Percentiles rank a stretch among this genome's conserved stretches.
phyloP scores from a whole-genome alignment of 2,888 invertebrate species.

The Caenorhabditis sp. region DNA sequence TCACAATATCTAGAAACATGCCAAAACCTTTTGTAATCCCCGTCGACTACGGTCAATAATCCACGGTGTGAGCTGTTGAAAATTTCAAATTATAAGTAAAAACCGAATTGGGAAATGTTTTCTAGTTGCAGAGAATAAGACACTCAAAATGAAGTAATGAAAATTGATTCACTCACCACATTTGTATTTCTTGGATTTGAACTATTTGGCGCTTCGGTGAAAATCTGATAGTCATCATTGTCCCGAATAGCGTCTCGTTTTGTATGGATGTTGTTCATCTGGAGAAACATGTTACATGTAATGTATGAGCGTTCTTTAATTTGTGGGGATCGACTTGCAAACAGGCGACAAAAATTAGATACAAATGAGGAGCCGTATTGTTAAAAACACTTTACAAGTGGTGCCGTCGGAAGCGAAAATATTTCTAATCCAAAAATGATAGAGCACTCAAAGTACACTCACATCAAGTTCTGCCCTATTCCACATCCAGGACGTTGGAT shows the following conservation, averaged over 20 bases:
- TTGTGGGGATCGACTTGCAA: too few species aligned
- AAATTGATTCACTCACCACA: conserved; percentile 57
- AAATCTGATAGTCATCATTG: conserved; percentile 70
- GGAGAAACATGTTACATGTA: conserved; percentile 65
- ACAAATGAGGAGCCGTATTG: too few species aligned
- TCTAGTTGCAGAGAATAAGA: not conserved
- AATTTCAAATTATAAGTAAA: conserved; percentile 6
- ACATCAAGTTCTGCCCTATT: conserved; percentile 97
- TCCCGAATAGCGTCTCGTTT: conserved; percentile 56
- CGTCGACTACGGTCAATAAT: conserved; percentile 95
- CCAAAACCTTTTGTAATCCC: conserved; percentile 78
- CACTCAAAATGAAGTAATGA: not conserved
- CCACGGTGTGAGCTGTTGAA: conserved; percentile 78
- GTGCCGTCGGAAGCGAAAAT: too few species aligned
- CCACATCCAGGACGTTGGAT: conserved; percentile 82
- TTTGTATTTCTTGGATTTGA: conserved; percentile 29
- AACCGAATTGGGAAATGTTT: not conserved
- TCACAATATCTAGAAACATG: conserved; percentile 12
- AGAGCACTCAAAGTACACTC: conserved; percentile 71
- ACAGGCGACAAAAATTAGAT: too few species aligned
- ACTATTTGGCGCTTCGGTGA: conserved; percentile 31
- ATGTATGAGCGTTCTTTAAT: too few species aligned
- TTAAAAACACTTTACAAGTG: too few species aligned
- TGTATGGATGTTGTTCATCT: conserved; percentile 36
- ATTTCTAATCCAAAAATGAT: too few species aligned